Conservation (phyloP, 2,888 invertebrate genomes). For the Himalopsyche kuldschensis region DNA sequence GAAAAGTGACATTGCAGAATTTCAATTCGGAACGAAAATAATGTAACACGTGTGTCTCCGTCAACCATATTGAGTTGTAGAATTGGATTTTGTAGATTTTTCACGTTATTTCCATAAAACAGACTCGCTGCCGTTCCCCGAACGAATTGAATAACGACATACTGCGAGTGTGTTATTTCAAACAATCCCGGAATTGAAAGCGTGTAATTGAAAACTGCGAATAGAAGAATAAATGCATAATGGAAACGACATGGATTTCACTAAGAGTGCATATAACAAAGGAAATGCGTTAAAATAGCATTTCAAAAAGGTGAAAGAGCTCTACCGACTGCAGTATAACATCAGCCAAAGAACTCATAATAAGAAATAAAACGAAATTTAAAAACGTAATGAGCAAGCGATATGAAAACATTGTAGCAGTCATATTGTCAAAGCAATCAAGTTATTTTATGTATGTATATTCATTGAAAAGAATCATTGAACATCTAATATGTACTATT, state of each 20-base stretch:
- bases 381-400: too few relatives aligned
- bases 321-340: too few relatives aligned
- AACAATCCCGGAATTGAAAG: background rate
- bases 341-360: too few relatives aligned
- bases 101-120: background rate
- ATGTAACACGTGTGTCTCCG: background rate
- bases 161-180: background rate
- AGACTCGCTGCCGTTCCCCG: background rate
- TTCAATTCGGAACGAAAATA: background rate
- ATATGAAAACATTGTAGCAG: too few relatives aligned
- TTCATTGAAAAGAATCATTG: too few relatives aligned
- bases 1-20: background rate
- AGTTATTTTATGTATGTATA: too few relatives aligned
- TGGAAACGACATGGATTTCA: background rate
- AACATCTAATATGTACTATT: too few relatives aligned
- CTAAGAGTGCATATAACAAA: background rate
- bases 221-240: background rate
- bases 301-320: too few relatives aligned
- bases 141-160: background rate
- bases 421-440: too few relatives aligned
- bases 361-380: too few relatives aligned
- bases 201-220: background rate
- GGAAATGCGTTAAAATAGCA: background rate
- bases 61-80: background rate
- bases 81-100: background rate